These are phyloP conservation scores for Mesoclemmys tuberculata DNA, from an alignment of 2,113 vertebrate species.

Conservation along the genomic window DNA sequence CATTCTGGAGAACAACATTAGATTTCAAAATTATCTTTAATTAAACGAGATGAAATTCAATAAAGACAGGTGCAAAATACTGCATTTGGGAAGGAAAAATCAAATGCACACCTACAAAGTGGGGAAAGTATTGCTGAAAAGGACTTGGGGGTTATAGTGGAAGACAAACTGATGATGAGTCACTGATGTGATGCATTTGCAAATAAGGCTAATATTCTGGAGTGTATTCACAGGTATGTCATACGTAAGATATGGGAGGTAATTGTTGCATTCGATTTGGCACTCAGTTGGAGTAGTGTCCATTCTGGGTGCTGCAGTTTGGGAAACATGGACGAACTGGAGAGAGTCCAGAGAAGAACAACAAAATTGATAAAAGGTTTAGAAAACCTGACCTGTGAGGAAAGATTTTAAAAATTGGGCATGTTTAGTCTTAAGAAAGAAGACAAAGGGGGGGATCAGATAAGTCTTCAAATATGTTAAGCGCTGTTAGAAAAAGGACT, in stretches of 20 bases:
- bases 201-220: background rate
- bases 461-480: background rate
- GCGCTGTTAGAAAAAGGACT: background rate
- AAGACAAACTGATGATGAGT: background rate
- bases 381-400: background rate
- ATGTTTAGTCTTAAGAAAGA: background rate
- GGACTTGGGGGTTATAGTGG: background rate
- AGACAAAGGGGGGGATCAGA: background rate
- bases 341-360: background rate
- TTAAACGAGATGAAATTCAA: no score
- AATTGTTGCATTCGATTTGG: background rate
- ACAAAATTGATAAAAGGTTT: background rate
- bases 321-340: background rate
- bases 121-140: no score
- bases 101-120: no score
- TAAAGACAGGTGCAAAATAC: no score
- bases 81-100: no score
- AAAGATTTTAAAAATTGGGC: background rate
- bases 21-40: no score
- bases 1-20: no score
- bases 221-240: background rate
- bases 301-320: background rate
- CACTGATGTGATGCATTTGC: background rate
- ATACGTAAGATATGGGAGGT: background rate
- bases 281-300: background rate